Evolutionary conservation across 1,140 invertebrate genomes (phyloP).

Genomic region (Megathymus violae): DNA sequence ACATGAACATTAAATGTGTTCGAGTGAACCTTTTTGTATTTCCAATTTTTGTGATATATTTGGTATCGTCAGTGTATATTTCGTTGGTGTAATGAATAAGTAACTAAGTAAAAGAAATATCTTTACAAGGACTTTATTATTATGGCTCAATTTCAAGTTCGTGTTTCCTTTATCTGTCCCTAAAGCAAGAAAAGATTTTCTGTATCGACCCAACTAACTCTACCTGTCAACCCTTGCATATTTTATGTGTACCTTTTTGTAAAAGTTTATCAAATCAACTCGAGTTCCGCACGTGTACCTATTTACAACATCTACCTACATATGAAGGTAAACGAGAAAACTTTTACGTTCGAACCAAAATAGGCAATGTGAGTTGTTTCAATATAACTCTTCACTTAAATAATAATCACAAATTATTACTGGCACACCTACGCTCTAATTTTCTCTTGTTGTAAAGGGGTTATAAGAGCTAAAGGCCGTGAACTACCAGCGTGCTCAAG

Average conservation of each 20-base stretch:
- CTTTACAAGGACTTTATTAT: too few relatives aligned
- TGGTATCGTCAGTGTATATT: too few relatives aligned
- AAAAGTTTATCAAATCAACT: slow-evolving; percentile 29
- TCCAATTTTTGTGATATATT: too few relatives aligned
- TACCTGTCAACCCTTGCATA: slow-evolving; percentile 5
- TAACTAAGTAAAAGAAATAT: too few relatives aligned
- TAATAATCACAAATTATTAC: too few relatives aligned
- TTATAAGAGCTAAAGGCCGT: too few relatives aligned
- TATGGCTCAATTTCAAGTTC: not conserved
- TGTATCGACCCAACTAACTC: slow-evolving; percentile 5
- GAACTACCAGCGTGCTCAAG: too few relatives aligned
- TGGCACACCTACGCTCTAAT: too few relatives aligned
- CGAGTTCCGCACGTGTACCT: slow-evolving; percentile 10
- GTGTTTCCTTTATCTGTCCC: not conserved
- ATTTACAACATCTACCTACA: not conserved
- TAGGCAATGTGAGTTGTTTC: not conserved
- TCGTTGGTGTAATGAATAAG: too few relatives aligned
- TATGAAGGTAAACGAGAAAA: slow-evolving; percentile 2
- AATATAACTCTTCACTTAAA: not conserved
- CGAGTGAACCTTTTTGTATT: too few relatives aligned
- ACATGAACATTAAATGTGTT: too few relatives aligned
- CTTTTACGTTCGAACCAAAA: not conserved
- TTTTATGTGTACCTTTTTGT: slow-evolving; percentile 6
- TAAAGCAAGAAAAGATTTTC: slow-evolving; percentile 6
- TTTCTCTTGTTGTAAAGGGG: too few relatives aligned